phyloP scores from a whole-genome alignment of 2,888 invertebrate genomes.

The Cordilura impudica region DNA sequence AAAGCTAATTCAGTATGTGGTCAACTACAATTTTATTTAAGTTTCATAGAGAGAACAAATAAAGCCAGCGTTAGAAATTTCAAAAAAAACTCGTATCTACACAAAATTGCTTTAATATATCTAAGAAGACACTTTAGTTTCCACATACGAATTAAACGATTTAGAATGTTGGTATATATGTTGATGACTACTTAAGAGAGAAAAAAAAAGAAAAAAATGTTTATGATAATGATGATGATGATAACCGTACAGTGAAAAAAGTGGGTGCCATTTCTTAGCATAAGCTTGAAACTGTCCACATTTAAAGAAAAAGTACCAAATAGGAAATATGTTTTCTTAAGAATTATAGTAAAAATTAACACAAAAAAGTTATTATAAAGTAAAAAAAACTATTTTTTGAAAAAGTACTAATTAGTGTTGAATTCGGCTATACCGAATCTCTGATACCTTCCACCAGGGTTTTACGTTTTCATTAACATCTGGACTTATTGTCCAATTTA shows the following conservation, averaged over 20 bases:
- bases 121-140: background rate
- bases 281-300: background rate
- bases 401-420: too few species aligned
- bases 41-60: background rate
- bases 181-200: background rate
- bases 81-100: background rate
- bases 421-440: too few species aligned
- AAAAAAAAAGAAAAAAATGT: slow-evolving; percentile 2
- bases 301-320: background rate
- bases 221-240: slow-evolving; percentile 15
- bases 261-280: slow-evolving; percentile 36
- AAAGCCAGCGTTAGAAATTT: slow-evolving; percentile 9
- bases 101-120: background rate
- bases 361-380: too few species aligned
- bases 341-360: too few species aligned
- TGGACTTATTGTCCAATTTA: too few species aligned
- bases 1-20: background rate
- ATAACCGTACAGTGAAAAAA: slow-evolving; percentile 36
- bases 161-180: background rate
- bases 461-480: too few species aligned
- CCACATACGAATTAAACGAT: background rate
- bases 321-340: background rate
- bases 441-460: too few species aligned
- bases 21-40: background rate
- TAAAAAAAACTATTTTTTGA: too few species aligned